A percentile compares a stretch with the other conserved stretches of the same genome.
phyloP scores from a whole-genome alignment of 2,888 invertebrate genomes.

The Microplitis deprimator region DNA sequence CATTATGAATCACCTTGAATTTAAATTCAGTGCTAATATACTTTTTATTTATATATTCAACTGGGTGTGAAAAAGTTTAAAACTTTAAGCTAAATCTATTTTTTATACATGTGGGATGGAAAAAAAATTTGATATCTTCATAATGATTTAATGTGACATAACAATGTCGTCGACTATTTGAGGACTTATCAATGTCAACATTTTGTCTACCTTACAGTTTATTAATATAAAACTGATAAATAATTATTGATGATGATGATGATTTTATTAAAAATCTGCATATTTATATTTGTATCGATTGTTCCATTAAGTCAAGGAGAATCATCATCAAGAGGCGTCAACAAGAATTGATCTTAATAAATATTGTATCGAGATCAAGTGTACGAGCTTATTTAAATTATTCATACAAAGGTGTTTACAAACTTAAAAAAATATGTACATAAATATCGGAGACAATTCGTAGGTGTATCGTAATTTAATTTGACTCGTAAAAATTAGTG shows the following conservation, averaged over 20 bases:
- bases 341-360: conserved; percentile 2
- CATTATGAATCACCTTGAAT: background rate
- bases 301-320: conserved; percentile 12
- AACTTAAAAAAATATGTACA: background rate
- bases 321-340: conserved; percentile 1
- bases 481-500: background rate
- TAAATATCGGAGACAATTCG: background rate
- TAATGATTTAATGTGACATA: background rate
- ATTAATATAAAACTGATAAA: conserved; percentile 4
- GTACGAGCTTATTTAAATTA: background rate
- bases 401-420: background rate
- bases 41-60: background rate
- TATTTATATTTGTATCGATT: background rate
- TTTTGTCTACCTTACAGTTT: background rate
- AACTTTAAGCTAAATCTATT: background rate
- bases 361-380: conserved; percentile 20
- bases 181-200: background rate
- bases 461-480: background rate
- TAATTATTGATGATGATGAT: background rate
- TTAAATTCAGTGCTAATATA: conserved; percentile 8
- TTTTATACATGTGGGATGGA: background rate
- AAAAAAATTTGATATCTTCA: background rate
- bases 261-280: background rate
- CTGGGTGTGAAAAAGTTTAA: background rate
- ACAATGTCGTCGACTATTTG: background rate